Evolutionary conservation across 2,888 invertebrate species (phyloP).

Genomic region (Cosmopolites sordidus): DNA sequence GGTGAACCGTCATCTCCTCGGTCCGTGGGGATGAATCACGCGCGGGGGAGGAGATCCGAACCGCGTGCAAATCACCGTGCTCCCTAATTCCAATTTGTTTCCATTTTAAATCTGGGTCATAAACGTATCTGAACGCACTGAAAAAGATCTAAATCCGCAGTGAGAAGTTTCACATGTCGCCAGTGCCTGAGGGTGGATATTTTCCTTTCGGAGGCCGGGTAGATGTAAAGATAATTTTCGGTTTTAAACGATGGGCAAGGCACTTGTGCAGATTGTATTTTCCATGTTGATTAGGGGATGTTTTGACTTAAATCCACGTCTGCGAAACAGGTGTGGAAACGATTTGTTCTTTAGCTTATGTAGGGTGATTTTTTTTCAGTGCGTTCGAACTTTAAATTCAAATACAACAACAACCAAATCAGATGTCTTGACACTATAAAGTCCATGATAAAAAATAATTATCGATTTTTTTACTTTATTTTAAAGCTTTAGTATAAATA

Average conservation of each 20-base stretch:
- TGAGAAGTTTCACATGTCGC: conserved; percentile 23
- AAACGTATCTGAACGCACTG: conserved; percentile 31
- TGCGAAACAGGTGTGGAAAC: too few relatives aligned
- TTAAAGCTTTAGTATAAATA: too few relatives aligned
- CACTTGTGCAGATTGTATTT: not conserved
- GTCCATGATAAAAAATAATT: too few relatives aligned
- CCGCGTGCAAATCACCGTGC: conserved; percentile 48
- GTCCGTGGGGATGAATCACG: not conserved
- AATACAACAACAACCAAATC: too few relatives aligned
- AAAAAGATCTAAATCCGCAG: conserved; percentile 18
- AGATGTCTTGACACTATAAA: too few relatives aligned
- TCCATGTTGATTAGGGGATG: too few relatives aligned
- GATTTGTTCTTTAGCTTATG: too few relatives aligned
- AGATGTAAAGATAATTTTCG: not conserved
- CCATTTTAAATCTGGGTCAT: conserved; percentile 48
- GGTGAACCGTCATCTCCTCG: not conserved
- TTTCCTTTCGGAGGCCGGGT: not conserved
- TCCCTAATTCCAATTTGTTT: conserved; percentile 49
- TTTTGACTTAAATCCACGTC: too few relatives aligned
- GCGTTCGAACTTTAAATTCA: too few relatives aligned
- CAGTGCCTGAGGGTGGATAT: not conserved
- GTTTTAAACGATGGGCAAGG: too few relatives aligned
- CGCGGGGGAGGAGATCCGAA: conserved; percentile 29
- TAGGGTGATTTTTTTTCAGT: too few relatives aligned
- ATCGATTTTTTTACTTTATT: too few relatives aligned